Base-by-base conservation (phyloP, 2,888 invertebrate species). In the Odontocolon sp. region DNA sequence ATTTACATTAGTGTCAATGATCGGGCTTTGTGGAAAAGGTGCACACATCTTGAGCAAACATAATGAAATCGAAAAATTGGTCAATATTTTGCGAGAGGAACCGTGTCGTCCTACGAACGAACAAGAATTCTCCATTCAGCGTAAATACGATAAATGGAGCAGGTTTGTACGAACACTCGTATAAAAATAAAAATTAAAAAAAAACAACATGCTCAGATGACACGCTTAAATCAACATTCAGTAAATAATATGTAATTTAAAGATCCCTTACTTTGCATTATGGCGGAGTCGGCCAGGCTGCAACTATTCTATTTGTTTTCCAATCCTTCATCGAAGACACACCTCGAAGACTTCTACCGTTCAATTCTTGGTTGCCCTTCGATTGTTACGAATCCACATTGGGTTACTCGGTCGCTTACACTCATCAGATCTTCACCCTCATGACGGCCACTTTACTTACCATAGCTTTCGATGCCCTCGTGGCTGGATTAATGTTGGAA, bases 381-480 rank as follows among this genome's bases (percentile, higher is more conserved):
- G 57, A 79, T 33, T 40, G n/a, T n/a, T n/a, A 67, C 14, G 63
- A 80, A 3, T 14, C 56, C 1, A 26, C 14, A 9, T 28, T 31
- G 11, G 63, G 56, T 5, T 63, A 23, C 9, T 45, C 28, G 38
- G 31, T 66, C 5, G 70, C 77, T n/a, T 79, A 73, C 9, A 1
- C 64, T 38, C 75, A 80, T 23, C 82, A 83, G 47, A 9, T 66
- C 9, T 8, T 82, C 0, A 50, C 80, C 4, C 6, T 45, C 16
- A 11, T 28, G 6, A 42, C 56, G 11, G 67, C 59, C 1, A 63
- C 74, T 3, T 16, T 36, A 4, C 36, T 82, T 0, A 85, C 85
- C 40, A 79, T 84, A 0, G 84, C 79, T 0, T 85, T 83, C 42
- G 87, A 87, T 52, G 84, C 86, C 0, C 67, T 88, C 3, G 82